These are phyloP conservation scores for Coccyzus lansbergi DNA, from an alignment of 2,797 vertebrate species.

Conservation along the genomic window DNA sequence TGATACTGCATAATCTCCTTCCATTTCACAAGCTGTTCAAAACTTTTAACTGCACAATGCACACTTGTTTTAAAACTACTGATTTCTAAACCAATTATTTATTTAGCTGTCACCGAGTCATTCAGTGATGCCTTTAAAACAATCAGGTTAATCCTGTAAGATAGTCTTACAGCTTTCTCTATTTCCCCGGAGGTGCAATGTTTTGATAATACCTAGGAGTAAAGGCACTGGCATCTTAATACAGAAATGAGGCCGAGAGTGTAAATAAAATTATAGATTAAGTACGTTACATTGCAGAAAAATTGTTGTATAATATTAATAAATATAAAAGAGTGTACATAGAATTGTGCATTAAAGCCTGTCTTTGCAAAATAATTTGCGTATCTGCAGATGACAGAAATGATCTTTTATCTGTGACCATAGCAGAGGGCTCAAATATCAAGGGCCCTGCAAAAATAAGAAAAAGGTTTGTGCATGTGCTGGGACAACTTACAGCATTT, in stretches of 20 bases:
- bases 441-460: neutral
- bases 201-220: slow-evolving; percentile 27
- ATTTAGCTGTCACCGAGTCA: slow-evolving; percentile 72
- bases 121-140: slow-evolving; percentile 34
- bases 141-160: neutral
- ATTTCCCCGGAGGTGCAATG: neutral
- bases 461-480: neutral
- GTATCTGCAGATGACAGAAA: neutral
- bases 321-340: slow-evolving; percentile 59
- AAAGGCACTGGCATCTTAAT: neutral
- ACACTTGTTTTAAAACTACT: slow-evolving; percentile 79
- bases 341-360: slow-evolving; percentile 56
- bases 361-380: slow-evolving; percentile 57
- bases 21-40: slow-evolving; percentile 62
- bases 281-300: slow-evolving; percentile 53
- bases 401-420: neutral
- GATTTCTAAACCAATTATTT: slow-evolving; percentile 76
- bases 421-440: neutral
- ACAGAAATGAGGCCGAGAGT: slow-evolving; percentile 50
- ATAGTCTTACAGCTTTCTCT: neutral
- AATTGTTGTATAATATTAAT: slow-evolving; percentile 73
- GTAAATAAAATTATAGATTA: slow-evolving; percentile 70
- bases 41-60: slow-evolving; percentile 72
- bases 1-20: slow-evolving; percentile 43
- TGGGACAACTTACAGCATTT: neutral